Evolutionary conservation across 2,113 vertebrate genomes (phyloP).

Genomic region (Trinectes maculatus): DNA sequence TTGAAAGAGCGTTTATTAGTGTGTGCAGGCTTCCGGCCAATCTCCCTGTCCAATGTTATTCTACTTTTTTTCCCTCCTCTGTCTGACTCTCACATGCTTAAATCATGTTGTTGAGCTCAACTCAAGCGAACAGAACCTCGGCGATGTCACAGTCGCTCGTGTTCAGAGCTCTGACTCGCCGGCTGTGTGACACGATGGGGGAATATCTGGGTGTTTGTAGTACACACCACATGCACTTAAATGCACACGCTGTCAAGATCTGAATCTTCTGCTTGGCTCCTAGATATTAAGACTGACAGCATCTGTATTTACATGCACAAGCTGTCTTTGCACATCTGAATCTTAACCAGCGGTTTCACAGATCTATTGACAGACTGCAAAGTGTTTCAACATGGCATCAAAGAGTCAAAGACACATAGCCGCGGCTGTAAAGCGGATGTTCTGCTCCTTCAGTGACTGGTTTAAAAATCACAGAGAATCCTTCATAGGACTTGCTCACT

Average conservation of each 20-base stretch:
- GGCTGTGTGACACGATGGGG: background rate
- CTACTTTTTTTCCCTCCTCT: constrained; percentile 5
- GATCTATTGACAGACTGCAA: no score
- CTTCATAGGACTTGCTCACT: no score
- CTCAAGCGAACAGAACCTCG: constrained; percentile 8
- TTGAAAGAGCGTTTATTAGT: constrained; percentile 57
- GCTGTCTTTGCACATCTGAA: background rate
- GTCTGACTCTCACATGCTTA: constrained; percentile 9
- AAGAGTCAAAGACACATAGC: no score
- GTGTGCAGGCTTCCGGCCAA: constrained; percentile 54
- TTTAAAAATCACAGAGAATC: no score
- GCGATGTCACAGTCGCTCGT: constrained; percentile 1
- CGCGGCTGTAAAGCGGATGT: no score
- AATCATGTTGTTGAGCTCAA: background rate
- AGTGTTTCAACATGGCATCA: no score
- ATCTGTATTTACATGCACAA: background rate
- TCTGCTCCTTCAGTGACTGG: no score
- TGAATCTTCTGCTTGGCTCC: constrained; percentile 1
- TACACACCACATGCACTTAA: background rate
- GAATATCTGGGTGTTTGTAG: background rate
- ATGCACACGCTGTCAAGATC: background rate
- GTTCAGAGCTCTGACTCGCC: background rate
- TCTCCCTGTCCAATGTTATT: constrained; percentile 12
- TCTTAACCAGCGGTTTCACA: no score
- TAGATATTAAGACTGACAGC: no score